Base-by-base conservation (phyloP, 1,140 invertebrate species). In the Portunus trituberculatus region DNA sequence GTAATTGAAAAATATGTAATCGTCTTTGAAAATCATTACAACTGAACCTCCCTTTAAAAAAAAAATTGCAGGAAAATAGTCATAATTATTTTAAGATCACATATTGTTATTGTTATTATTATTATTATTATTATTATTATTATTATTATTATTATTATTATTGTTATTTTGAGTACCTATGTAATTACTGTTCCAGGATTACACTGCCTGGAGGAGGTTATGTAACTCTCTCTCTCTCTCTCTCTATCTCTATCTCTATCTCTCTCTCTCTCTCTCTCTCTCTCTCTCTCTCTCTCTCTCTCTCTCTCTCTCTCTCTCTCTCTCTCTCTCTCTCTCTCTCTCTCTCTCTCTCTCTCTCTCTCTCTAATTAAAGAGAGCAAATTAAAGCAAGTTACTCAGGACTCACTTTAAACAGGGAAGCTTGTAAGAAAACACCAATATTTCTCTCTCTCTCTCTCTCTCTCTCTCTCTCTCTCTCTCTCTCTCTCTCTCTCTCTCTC, bases 101-200 rank as follows among this genome's bases (percentile, higher is more conserved):
- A n/a, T 52, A 52, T 52, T 52, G 14, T 52, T 52, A 52, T 52
- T 76, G 20, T 25, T 76, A 25, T 25, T 76, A 25, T 25, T 76
- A 76, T 76, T 76, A 76, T 76, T 76, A 76, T 76, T 76, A 76
- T 76, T 76, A 76, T 76, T 76, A 76, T 76, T 76, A 76, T 76
- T 76, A 76, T 76, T 76, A 76, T 76, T 76, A 76, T 76, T 76
- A 76, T 76, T 76, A n/a, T 76, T 76, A n/a, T 76, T 76, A 2
- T 25, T 76, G 67, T 76, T 76, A n/a, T 76, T 76, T 20, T 2
- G 20, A 76, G 67, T 76, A 25, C 67, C 67, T 76, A 25, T 2
- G 16, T n/a, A n/a, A n/a, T n/a, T 59, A 59, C 52, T 4, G 3
- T 25, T n/a, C 67, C 67, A 76, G 67, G 67, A 76, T 76, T 76